Evolutionary conservation across 2,113 vertebrate genomes (phyloP).

Genomic region (Pipra filicauda): DNA sequence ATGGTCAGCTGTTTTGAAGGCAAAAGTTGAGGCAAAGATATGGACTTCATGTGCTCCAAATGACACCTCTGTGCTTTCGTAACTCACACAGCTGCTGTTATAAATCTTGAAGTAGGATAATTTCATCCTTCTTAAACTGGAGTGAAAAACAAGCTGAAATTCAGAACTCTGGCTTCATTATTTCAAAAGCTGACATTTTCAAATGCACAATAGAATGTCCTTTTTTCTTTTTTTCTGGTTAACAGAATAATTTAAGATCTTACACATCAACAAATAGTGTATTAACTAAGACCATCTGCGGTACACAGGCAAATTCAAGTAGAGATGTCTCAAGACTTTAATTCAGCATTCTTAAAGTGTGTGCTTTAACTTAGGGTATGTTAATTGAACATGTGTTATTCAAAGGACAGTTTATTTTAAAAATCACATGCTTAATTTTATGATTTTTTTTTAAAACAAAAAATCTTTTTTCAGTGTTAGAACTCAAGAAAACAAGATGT

Average conservation of each 20-base stretch:
- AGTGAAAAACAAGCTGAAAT: slow-evolving; percentile 21
- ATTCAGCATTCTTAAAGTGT: neutral
- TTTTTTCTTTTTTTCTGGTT: neutral
- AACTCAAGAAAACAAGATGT: neutral
- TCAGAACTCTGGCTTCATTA: neutral
- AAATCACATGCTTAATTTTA: neutral
- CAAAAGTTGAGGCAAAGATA: neutral
- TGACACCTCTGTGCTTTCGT: slow-evolving; percentile 13
- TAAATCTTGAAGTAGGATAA: neutral
- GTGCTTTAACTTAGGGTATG: neutral
- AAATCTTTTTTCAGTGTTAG: neutral
- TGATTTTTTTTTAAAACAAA: neutral
- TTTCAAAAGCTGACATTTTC: slow-evolving; percentile 43
- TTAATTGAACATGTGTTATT: neutral
- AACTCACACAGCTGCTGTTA: neutral
- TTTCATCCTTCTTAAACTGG: neutral
- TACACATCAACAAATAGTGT: neutral
- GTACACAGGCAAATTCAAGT: neutral
- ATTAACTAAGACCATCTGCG: slow-evolving; percentile 21
- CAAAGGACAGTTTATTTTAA: neutral
- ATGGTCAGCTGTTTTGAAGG: neutral
- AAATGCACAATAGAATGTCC: neutral
- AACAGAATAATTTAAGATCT: neutral
- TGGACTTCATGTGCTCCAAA: neutral
- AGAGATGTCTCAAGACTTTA: neutral